These are phyloP conservation scores for Oreocharis arfaki DNA, from an alignment of 2,113 vertebrate genomes.

Conservation along the genomic window DNA sequence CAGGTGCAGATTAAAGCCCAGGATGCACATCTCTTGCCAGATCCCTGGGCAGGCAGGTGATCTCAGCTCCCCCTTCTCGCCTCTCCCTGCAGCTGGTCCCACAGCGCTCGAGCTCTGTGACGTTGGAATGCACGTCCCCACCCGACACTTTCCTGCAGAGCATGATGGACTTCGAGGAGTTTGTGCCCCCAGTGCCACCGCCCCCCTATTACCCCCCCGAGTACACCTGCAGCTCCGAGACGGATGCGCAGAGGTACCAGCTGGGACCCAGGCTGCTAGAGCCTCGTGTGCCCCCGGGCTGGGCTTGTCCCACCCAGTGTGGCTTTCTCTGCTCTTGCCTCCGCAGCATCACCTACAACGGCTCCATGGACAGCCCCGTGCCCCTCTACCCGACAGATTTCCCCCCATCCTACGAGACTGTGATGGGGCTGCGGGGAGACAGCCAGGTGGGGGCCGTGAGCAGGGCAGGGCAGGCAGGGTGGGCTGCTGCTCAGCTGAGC, in stretches of 20 bases:
- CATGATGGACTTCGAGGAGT: conserved; percentile 94
- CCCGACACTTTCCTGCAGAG: conserved; percentile 89
- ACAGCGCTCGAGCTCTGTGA: conserved; percentile 85
- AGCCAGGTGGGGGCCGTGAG: conserved; percentile 78
- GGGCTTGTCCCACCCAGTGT: not conserved
- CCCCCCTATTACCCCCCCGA: conserved; percentile 96
- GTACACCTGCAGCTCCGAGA: conserved; percentile 97
- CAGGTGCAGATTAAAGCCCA: not conserved
- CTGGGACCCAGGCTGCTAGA: no score
- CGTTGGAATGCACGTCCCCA: conserved; percentile 88
- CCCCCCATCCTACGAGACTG: conserved; percentile 92
- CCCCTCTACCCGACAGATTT: conserved; percentile 93
- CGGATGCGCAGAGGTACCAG: conserved; percentile 88
- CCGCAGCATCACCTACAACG: conserved; percentile 92
- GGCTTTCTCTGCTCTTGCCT: not conserved
- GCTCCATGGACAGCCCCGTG: conserved; percentile 94
- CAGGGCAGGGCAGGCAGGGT: not conserved
- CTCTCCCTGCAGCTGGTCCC: conserved; percentile 78
- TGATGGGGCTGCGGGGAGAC: conserved; percentile 87
- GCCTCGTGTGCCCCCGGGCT: accelerated
- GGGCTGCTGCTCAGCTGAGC: not conserved
- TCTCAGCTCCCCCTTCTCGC: not conserved
- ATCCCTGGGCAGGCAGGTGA: not conserved
- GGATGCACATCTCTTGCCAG: not conserved
- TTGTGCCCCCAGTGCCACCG: conserved; percentile 91